Evolutionary conservation across 2,888 invertebrate genomes (phyloP), one percentile per base, ranked within the genome.

Genomic region (Chironomus riparius): DNA sequence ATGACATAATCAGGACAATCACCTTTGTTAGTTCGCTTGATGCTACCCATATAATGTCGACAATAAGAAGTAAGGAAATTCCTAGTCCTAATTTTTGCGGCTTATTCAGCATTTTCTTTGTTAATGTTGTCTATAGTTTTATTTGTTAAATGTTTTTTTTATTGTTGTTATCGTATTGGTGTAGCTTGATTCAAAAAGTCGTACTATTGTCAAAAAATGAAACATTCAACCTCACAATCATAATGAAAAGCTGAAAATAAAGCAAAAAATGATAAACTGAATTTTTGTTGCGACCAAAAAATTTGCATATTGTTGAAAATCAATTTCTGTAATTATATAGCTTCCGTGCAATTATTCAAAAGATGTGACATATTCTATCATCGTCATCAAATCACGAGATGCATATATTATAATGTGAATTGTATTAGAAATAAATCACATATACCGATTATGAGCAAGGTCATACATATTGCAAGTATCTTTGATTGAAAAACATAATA

Each of bases 1-100:
- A 38, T 38, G 38, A 38, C 38, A 38, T 38, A 38, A 38, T 38
- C 21, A 68, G 48, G 47, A 38, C 15, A 76, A 47, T 62, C 86
- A 97, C 97, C 90, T 95, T 93, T 77, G 96, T 95, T 77, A 98
- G 86, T 86, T 98, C 97, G 56, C 95, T 94, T 71, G 97, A 97
- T 75, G 93, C 91, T 75, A 98, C 97, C 97, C 98, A 98, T 81
- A 98, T 91, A 77, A 97, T 87, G 85, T 97, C 96, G 79, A 98
- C 97, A 80, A 97, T 85, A 79, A 98, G 84, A 78, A 98, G 87
- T 80, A 98, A 88, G 80, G 94, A 87, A 79, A 95, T 87, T 80
- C 98, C 98, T 80, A 97, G 87, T 78, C 93, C 86, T 80, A 95
- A 89, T 81, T 90, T 87, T 85, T 91, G 90, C 76, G 88, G 88